phyloP scores from a whole-genome alignment of 2,113 vertebrate genomes.

The Tichodroma muraria region DNA sequence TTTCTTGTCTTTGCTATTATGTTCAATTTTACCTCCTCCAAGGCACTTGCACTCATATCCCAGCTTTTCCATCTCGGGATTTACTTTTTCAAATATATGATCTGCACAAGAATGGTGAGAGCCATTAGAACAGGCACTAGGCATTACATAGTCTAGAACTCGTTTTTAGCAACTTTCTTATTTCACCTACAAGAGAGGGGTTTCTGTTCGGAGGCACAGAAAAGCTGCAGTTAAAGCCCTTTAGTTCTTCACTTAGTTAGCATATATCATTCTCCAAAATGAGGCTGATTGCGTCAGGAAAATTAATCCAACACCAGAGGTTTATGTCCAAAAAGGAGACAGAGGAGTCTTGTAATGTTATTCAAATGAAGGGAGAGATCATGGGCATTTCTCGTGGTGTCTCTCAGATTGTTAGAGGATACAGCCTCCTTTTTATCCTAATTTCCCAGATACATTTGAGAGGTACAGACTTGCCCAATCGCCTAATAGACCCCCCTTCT shows the following conservation, averaged over 20 bases:
- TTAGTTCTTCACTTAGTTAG: background rate
- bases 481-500: background rate
- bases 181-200: background rate
- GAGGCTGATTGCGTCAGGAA: background rate
- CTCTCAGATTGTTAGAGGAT: background rate
- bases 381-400: background rate
- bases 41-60: constrained; percentile 83
- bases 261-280: background rate
- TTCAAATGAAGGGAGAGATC: background rate
- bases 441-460: background rate
- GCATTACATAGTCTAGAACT: background rate
- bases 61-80: constrained; percentile 77
- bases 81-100: constrained; percentile 88
- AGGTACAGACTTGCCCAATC: background rate
- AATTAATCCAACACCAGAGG: background rate
- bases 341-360: background rate
- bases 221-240: background rate
- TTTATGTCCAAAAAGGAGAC: background rate
- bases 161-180: background rate
- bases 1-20: constrained; percentile 82
- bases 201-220: background rate
- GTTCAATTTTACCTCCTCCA: constrained; percentile 88
- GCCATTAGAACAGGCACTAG: accelerated
- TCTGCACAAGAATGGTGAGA: constrained; percentile 57
- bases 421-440: background rate